Evolutionary conservation across 2,113 vertebrate genomes (phyloP), one percentile per base, ranked within the genome.

Genomic region (Tretioscincus oriximinensis): DNA sequence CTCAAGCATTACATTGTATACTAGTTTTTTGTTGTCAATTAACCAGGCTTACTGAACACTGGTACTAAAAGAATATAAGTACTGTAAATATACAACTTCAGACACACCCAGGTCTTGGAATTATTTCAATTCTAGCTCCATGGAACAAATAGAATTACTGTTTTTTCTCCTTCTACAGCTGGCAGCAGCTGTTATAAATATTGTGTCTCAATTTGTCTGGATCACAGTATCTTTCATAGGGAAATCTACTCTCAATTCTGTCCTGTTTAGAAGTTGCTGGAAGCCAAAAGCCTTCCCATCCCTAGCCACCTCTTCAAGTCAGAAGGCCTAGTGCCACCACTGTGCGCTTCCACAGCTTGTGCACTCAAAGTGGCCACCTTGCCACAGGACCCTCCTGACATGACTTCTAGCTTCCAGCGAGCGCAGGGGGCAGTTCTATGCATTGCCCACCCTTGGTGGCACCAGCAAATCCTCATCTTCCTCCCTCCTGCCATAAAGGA

Each of bases 171-270:
- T 78, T 69, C 64, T 63, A 72, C 89, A 91, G 88, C 83, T 90
- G 89, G 84, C 84, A 87, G 72, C 83, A 90, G 88, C 89, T 92
- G 86, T 74, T 84, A 83, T 49, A 58, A 82, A 60, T 76, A 82
- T 1, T 0, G 9, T 2, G 0, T 26, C 68, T 78, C 81, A 81
- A 20, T 78, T 81, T 67, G 49, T 54, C 84, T 70, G 75, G 58
- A 81, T 51, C 3, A 22, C 24, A 11, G 26, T 75, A 75, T 35
- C 10, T 47, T 70, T 41, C 47, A 80, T 45, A 77, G 67, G 64
- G 41, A 3, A 0, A 75, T 70, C 35, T 54, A 75, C 41, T 83
- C 60, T 68, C 24, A 7, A 35, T 74, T 9, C 29, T 74, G 45
- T 66, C 72, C 78, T 58, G 54, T 58, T 18, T 18, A 41, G 35